A percentile compares a stretch with the other conserved stretches of the same genome.
These are phyloP conservation scores for Leucophenga maculata DNA, from an alignment of 2,888 invertebrate species.

Conservation along the genomic window DNA sequence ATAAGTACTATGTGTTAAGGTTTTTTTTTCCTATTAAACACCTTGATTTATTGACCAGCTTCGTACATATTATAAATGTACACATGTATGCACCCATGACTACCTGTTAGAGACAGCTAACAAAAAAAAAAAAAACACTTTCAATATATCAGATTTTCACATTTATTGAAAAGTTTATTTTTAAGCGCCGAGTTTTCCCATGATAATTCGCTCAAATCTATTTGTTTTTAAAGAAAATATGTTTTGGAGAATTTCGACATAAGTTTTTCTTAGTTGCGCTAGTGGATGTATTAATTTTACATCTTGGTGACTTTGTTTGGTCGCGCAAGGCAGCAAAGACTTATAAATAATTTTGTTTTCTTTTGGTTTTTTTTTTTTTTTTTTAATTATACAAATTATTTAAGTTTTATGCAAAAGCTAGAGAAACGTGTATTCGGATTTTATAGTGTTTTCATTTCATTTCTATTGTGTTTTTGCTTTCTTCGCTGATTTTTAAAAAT, in stretches of 20 bases:
- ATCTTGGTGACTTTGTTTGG: constrained; percentile 42
- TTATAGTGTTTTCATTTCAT: constrained; percentile 16
- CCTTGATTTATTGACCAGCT: no score
- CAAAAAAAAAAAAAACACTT: no score
- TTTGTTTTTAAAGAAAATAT: constrained; percentile 3
- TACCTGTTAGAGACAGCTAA: no score
- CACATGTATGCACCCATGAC: no score
- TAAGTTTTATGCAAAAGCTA: constrained; percentile 3
- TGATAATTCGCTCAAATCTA: background rate
- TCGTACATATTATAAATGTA: no score
- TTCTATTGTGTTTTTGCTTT: background rate
- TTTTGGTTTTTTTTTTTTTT: constrained; percentile 9
- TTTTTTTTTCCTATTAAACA: no score
- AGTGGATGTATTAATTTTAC: constrained; percentile 33
- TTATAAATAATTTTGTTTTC: constrained; percentile 39
- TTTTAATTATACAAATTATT: constrained; percentile 2
- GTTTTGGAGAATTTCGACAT: constrained; percentile 17
- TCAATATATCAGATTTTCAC: constrained; percentile 37
- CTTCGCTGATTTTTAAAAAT: background rate
- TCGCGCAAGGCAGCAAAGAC: constrained; percentile 34
- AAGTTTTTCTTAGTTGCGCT: constrained; percentile 7
- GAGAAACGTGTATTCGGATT: background rate
- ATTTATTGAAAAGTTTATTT: background rate
- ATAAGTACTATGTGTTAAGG: no score
- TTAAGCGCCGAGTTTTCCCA: background rate